Percentiles rank a stretch among this genome's conserved stretches.
Conservation (phyloP, 2,888 invertebrate genomes). For the Chymomyza amoena region DNA sequence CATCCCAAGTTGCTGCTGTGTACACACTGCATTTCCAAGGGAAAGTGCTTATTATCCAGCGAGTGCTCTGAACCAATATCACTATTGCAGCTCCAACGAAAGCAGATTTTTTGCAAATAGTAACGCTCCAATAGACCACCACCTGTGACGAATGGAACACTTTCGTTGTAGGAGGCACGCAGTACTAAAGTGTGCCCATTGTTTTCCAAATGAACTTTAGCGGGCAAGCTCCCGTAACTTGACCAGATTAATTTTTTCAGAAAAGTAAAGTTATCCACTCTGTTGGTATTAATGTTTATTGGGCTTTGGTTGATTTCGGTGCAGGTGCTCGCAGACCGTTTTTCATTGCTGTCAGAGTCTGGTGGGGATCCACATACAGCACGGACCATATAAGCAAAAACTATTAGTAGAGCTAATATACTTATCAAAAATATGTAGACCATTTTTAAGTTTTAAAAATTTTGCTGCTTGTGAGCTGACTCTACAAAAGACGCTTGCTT, state of each 20-base stretch:
- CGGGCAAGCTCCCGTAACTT: slow-evolving; percentile 79
- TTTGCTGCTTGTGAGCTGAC: too few relatives aligned
- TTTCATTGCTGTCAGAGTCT: too few relatives aligned
- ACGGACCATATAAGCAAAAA: too few relatives aligned
- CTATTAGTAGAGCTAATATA: too few relatives aligned
- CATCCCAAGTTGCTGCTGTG: too few relatives aligned
- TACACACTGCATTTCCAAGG: too few relatives aligned
- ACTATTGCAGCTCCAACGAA: slow-evolving; percentile 82
- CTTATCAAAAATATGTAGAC: too few relatives aligned
- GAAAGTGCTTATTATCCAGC: slow-evolving; percentile 79
- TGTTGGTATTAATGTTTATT: slow-evolving; percentile 76
- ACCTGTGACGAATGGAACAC: slow-evolving; percentile 71
- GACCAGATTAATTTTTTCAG: slow-evolving; percentile 78
- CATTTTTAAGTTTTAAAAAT: too few relatives aligned
- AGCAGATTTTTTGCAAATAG: slow-evolving; percentile 80
- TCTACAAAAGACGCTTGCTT: too few relatives aligned
- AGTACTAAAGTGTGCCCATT: slow-evolving; percentile 79
- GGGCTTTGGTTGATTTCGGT: slow-evolving; percentile 77
- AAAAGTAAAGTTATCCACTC: slow-evolving; percentile 55
- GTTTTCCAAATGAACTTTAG: slow-evolving; percentile 80
- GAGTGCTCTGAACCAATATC: slow-evolving; percentile 82
- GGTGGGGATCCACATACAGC: too few relatives aligned
- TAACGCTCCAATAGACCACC: slow-evolving; percentile 80
- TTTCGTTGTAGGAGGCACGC: slow-evolving; percentile 57
- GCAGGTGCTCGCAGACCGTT: too few relatives aligned